phyloP scores from a whole-genome alignment of 2,113 vertebrate genomes.

The Benitochromis conjunctus region DNA sequence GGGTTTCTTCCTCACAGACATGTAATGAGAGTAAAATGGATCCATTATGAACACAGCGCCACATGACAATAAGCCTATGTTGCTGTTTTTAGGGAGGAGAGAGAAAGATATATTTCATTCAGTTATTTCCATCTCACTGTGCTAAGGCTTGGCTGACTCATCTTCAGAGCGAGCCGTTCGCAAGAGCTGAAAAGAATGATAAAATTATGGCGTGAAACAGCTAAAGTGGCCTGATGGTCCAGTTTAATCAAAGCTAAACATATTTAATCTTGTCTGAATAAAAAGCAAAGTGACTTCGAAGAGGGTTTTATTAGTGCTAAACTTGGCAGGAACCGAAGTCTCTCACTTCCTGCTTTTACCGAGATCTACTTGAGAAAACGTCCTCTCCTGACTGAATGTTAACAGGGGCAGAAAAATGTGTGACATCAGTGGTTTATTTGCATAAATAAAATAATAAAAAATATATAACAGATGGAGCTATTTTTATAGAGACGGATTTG shows the following conservation, averaged over 20 bases:
- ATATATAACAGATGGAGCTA: conserved; percentile 21
- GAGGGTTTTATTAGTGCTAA: conserved; percentile 20
- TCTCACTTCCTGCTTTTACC: background rate
- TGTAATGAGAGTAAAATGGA: conserved; percentile 36
- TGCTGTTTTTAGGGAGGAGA: conserved; percentile 17
- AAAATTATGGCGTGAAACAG: conserved; percentile 12
- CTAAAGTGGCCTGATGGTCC: background rate
- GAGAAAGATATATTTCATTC: conserved; percentile 12
- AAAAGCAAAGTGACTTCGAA: conserved; percentile 24
- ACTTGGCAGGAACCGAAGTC: conserved; percentile 22
- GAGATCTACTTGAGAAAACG: background rate
- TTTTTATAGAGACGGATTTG: conserved; percentile 32
- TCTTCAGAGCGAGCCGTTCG: background rate
- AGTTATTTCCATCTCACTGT: conserved; percentile 15
- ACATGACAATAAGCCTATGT: conserved; percentile 26
- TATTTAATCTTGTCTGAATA: conserved; percentile 26
- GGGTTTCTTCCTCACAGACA: conserved; percentile 27
- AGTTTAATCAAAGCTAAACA: conserved; percentile 40
- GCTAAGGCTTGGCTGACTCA: conserved; percentile 37
- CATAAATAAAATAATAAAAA: conserved; percentile 9
- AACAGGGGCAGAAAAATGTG: background rate
- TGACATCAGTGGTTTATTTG: conserved; percentile 13
- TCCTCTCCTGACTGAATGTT: background rate
- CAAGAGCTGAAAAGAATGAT: conserved; percentile 12
- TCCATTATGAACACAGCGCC: conserved; percentile 11